Conservation (phyloP, 2,888 invertebrate species). For the Ectemnius cavifrons region DNA sequence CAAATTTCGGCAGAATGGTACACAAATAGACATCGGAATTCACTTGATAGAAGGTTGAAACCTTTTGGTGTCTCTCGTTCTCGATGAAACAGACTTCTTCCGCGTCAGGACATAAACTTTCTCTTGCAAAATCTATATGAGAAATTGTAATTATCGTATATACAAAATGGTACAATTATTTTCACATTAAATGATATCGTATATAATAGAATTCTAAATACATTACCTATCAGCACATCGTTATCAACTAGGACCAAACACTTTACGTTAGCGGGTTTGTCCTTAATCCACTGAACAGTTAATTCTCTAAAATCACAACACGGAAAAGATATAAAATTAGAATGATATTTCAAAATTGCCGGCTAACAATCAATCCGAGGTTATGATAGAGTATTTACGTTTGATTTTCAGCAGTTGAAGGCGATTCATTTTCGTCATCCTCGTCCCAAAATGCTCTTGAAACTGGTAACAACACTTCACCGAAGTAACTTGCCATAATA, state of each 20-base stretch:
- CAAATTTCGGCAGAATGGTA: conserved; percentile 61
- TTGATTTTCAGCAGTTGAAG: conserved; percentile 40
- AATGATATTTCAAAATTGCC: not conserved
- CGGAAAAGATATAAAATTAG: not conserved
- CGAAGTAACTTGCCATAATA: conserved; percentile 69
- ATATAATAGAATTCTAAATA: not conserved
- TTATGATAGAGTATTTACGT: conserved; percentile 49
- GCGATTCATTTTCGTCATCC: conserved; percentile 67
- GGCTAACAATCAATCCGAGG: conserved; percentile 7
- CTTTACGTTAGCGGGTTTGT: conserved; percentile 62
- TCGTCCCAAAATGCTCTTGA: conserved; percentile 75
- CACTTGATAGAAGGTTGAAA: conserved; percentile 63
- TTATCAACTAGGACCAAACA: conserved; percentile 70
- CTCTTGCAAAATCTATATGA: conserved; percentile 61
- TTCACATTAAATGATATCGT: conserved; percentile 7
- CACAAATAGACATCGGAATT: conserved; percentile 63
- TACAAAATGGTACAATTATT: not conserved
- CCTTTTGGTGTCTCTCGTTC: conserved; percentile 55
- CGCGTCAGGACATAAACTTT: conserved; percentile 53
- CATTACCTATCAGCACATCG: conserved; percentile 66
- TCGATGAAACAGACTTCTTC: conserved; percentile 65
- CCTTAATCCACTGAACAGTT: conserved; percentile 64
- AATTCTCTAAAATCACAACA: conserved; percentile 62
- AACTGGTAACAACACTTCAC: conserved; percentile 71
- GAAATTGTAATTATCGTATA: not conserved